Conservation (phyloP, 2,113 vertebrate genomes). For the Oriolus oriolus region DNA sequence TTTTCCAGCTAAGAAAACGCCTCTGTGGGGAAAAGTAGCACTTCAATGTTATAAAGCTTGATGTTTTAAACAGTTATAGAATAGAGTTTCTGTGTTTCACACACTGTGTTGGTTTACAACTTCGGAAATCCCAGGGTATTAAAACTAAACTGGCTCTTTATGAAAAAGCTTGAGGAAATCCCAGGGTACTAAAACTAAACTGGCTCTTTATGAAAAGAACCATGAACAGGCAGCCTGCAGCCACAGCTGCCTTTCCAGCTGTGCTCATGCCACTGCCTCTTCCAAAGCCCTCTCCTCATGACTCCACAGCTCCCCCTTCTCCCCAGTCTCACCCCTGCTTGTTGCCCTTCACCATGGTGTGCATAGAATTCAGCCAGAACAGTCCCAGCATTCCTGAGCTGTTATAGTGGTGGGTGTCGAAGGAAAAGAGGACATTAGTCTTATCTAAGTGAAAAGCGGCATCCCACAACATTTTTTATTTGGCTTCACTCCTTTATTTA, state of each 20-base stretch:
- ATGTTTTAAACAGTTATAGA: not conserved
- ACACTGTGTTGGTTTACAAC: not conserved
- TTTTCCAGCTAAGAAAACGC: not conserved
- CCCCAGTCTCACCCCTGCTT: not conserved
- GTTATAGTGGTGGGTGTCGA: fast-evolving
- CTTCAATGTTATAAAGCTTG: not conserved
- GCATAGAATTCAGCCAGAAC: not conserved
- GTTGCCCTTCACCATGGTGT: fast-evolving
- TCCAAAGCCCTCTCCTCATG: fast-evolving
- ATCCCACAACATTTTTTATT: not conserved
- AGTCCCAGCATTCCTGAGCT: not conserved
- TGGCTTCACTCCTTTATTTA: not conserved
- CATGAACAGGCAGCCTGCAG: not conserved
- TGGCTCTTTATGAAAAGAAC: not conserved
- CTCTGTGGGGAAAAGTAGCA: not conserved
- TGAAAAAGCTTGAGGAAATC: slow-evolving; percentile 1
- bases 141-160: not conserved
- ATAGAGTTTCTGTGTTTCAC: not conserved
- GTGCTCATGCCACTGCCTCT: fast-evolving
- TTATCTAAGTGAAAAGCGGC: not conserved
- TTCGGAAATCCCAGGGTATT: not conserved
- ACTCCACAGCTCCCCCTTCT: not conserved
- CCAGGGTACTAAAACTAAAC: not conserved
- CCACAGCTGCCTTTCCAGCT: not conserved
- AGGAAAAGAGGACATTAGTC: not conserved